phyloP scores from a whole-genome alignment of 1,140 invertebrate species.

The Drosophila hydei region DNA sequence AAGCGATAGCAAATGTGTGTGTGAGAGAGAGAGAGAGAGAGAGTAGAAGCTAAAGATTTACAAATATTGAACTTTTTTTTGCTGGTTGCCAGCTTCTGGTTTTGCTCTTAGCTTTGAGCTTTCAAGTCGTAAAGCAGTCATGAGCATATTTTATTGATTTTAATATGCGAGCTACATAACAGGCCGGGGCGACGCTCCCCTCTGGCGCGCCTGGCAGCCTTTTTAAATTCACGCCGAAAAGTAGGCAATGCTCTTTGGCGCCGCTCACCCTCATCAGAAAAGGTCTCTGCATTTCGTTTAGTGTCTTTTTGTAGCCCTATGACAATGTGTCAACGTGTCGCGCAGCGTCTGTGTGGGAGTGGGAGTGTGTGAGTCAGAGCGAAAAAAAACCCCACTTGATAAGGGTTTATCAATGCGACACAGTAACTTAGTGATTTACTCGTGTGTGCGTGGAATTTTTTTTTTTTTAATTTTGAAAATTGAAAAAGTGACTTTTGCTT shows the following conservation, averaged over 20 bases:
- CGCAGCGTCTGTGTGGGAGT: constrained; percentile 17
- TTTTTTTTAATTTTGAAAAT: constrained; percentile 80
- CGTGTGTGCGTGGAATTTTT: constrained; percentile 70
- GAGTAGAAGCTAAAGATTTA: constrained; percentile 66
- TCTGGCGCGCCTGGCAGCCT: constrained; percentile 20
- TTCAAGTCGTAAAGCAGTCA: constrained; percentile 79
- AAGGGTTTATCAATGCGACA: constrained; percentile 82
- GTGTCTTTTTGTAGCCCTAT: constrained; percentile 65
- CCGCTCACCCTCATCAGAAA: constrained; percentile 68
- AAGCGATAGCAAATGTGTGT: neutral
- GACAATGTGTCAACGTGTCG: constrained; percentile 80
- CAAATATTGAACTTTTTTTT: constrained; percentile 80
- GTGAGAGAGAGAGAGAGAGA: constrained; percentile 13
- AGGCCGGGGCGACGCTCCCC: too few relatives aligned
- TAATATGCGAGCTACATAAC: constrained; percentile 78
- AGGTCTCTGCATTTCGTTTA: constrained; percentile 64
- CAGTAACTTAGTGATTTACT: constrained; percentile 83
- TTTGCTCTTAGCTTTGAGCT: constrained; percentile 63
- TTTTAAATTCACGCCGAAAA: constrained; percentile 77
- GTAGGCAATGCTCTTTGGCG: constrained; percentile 67
- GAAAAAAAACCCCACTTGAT: constrained; percentile 67
- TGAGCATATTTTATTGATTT: constrained; percentile 82
- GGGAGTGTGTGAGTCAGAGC: constrained; percentile 13
- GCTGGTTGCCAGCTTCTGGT: constrained; percentile 42
- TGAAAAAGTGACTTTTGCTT: constrained; percentile 83